A percentile compares a stretch with the other conserved stretches of the same genome.
phyloP scores from a whole-genome alignment of 2,888 invertebrate genomes.

The Catocala nupta region DNA sequence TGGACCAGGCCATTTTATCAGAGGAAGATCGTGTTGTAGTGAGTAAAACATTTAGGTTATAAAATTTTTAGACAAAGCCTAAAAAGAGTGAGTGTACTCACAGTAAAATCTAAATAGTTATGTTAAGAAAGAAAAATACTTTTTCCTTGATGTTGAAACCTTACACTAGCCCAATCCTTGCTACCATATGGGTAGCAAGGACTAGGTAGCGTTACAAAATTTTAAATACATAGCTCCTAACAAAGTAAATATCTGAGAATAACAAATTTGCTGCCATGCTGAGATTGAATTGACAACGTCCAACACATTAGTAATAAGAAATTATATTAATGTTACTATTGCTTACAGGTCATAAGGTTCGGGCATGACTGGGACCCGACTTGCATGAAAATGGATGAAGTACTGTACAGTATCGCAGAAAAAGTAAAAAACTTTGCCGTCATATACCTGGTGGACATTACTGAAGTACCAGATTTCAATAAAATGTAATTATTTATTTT shows the following conservation, averaged over 20 bases:
- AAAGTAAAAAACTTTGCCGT: conserved; percentile 99
- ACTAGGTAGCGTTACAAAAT: too few relatives aligned
- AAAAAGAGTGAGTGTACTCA: too few relatives aligned
- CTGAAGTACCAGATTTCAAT: conserved; percentile 99
- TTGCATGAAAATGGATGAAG: conserved; percentile 99
- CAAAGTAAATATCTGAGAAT: too few relatives aligned
- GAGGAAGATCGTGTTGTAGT: conserved; percentile 99
- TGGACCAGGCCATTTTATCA: conserved; percentile 99
- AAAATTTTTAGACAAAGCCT: too few relatives aligned
- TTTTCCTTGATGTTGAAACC: too few relatives aligned
- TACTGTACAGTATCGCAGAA: conserved; percentile 97
- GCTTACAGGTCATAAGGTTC: conserved; percentile 94
- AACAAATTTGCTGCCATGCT: too few relatives aligned
- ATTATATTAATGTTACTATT: background rate
- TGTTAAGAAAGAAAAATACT: too few relatives aligned
- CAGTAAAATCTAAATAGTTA: background rate
- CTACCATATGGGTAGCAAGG: too few relatives aligned
- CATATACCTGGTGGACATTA: conserved; percentile 98
- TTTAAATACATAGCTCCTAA: too few relatives aligned
- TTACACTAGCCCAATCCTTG: too few relatives aligned
- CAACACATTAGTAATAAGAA: background rate
- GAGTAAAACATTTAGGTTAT: conserved; percentile 67
- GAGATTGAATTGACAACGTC: too few relatives aligned
- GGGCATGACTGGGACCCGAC: conserved; percentile 99
- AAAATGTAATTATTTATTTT: conserved; percentile 92